These are phyloP conservation scores for Macheiramphus alcinus DNA, from an alignment of 2,113 vertebrate species.

Conservation along the genomic window DNA sequence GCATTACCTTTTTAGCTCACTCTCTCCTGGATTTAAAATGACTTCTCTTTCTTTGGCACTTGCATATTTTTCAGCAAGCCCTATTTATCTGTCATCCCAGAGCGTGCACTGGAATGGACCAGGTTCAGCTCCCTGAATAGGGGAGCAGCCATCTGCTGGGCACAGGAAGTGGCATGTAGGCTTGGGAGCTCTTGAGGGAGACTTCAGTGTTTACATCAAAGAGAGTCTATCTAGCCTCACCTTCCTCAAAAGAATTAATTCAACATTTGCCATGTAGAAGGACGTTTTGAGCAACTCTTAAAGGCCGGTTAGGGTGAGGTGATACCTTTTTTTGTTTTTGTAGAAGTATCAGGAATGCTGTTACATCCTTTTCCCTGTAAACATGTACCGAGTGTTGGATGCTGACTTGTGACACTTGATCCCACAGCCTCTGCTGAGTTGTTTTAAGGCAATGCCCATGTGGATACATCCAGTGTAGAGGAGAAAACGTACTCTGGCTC, in stretches of 20 bases:
- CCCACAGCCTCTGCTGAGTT: not conserved
- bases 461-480: not conserved
- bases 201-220: not conserved
- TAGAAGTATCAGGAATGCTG: not conserved
- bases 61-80: not conserved
- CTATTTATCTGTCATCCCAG: not conserved
- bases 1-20: not conserved
- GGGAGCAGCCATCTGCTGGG: not conserved
- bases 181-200: not conserved
- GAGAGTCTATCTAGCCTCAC: not conserved
- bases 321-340: fast-evolving
- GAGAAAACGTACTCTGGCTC: not conserved
- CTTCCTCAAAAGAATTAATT: not conserved
- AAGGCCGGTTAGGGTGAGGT: not conserved
- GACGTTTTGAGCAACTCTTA: not conserved
- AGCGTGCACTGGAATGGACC: not conserved
- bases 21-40: not conserved
- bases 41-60: not conserved
- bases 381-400: fast-evolving
- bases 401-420: not conserved
- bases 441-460: not conserved
- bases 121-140: not conserved
- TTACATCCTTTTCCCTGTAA: not conserved
- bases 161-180: too few species aligned
- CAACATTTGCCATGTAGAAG: not conserved